Evolutionary conservation across 1,140 invertebrate species (phyloP), one percentile per base, ranked within the genome.

Genomic region (Asobara japonica): DNA sequence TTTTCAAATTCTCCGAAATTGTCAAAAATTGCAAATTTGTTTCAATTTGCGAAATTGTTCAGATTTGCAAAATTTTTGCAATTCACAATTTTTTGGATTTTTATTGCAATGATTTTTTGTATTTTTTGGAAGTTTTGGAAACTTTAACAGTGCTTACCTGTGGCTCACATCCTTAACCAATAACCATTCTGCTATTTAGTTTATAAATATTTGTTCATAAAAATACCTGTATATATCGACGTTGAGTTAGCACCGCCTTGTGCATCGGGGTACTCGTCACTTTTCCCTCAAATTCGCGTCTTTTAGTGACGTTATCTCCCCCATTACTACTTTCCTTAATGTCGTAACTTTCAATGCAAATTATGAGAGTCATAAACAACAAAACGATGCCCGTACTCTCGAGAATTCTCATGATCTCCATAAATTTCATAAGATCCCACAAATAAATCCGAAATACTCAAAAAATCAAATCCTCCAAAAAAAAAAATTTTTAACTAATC

Each of bases 181-280:
- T 10, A 67, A 38, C 33, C 65, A 45, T 45, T 20, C 31, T 64
- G 60, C 13, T 68, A 16, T 20, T 27, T n/a, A n/a, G n/a, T 71
- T 18, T 69, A 18, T 30, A 64, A 67, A 41, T 48, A 74, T 31
- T 8, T 8, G n/a, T 8, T 45, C 41, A 4, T 7, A 27, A 45
- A 64, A 25, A 74, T 79, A 92, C 91, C 89, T 92, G 91, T 66
- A 91, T 90, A 74, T 90, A 93, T 70, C 91, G 91, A 76, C 89
- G 90, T 79, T 92, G 91, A 0, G 90, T 91, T 6, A 93, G 79
- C 0, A 85, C 79, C 10, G 90, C 89, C 82, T 91, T 91, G 68
- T 90, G 89, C 69, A 90, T 87, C 0, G 84, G 82, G 0, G 82
- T 83, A 3, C 30, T 60, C 22, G 41, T 30, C 8, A 11, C 62